Evolutionary conservation across 2,888 invertebrate genomes (phyloP), one percentile per base, ranked within the genome.

Genomic region (Dynastes maya): DNA sequence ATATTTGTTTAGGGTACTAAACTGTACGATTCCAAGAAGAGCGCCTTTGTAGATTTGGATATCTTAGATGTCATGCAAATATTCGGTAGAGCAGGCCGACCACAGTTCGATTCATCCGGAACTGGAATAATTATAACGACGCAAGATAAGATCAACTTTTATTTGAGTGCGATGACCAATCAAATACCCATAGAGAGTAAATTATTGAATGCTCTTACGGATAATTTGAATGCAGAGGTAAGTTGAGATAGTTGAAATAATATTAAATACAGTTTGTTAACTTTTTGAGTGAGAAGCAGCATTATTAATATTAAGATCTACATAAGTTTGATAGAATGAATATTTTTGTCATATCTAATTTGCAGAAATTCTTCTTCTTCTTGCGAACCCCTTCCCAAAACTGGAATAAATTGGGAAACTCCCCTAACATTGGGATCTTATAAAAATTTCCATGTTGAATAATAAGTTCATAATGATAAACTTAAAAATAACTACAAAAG

Each of bases 161-260:
- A 99, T 87, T 91, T 99, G 78, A 96, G 96, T 0, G 91, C 98
- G 72, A 92, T 99, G 86, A 98, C 98, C 1, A 96, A 98, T 86
- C 98, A 99, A 89, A 96, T 97, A 88, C 99, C 99, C 0, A 99
- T 99, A 81, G 99, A 99, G 89, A 98, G 98, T 85, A 97, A 97
- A 89, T 98, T 99, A 85, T 94, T 98, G 79, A 94, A 94, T 85
- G 94, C 95, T 83, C 89, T 99, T 77, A 95, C 96, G 2, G 99
- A 99, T 89, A 98, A 99, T 90, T 91, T 99, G 80, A 99, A 99
- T 90, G 99, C 99, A 40, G 99, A 99, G 92, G 96, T 96, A 86
- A 83, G 76, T 77, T 61, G 55, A 9, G 27, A 11, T 58, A 9
- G 2, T 68, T 22, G 22, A 22, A 22, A 22, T 22, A 22, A 22